Conservation (phyloP, 2,888 invertebrate genomes). For the Monoplex corrugatus region DNA sequence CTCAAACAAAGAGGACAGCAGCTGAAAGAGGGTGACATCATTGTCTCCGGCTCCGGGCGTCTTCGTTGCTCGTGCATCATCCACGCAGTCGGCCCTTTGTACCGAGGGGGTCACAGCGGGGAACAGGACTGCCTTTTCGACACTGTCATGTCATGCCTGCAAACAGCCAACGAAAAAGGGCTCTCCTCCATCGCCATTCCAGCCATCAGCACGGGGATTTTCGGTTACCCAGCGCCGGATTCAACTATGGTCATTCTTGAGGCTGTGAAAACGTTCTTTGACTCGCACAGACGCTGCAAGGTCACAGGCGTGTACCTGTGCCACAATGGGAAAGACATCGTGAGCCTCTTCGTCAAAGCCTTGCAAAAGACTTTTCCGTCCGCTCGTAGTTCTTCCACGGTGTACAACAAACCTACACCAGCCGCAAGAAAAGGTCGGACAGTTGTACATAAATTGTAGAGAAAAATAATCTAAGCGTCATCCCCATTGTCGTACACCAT, state of each 20-base stretch:
- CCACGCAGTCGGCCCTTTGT: conserved; percentile 63
- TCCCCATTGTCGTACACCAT: no score
- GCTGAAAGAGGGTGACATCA: conserved; percentile 30
- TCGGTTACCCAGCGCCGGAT: conserved; percentile 24
- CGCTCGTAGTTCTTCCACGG: not conserved
- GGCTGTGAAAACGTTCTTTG: conserved; percentile 29
- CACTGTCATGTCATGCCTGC: conserved; percentile 57
- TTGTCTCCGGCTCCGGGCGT: conserved; percentile 6
- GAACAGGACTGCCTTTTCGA: conserved; percentile 57
- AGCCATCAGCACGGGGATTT: conserved; percentile 70
- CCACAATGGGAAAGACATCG: not conserved
- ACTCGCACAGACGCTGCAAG: not conserved
- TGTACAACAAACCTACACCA: not conserved
- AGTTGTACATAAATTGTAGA: no score
- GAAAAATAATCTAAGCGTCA: no score
- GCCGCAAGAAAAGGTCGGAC: not conserved
- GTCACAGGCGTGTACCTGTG: conserved; percentile 2
- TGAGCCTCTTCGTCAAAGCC: not conserved
- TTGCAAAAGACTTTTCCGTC: not conserved
- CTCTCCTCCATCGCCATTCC: conserved; percentile 69
- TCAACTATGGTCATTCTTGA: conserved; percentile 30
- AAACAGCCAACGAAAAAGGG: not conserved
- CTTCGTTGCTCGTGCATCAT: conserved; percentile 54
- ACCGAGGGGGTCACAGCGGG: conserved; percentile 51
- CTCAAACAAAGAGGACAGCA: conserved; percentile 51